These are phyloP conservation scores for Leuciscus idus DNA, from an alignment of 2,113 vertebrate genomes.

Conservation along the genomic window DNA sequence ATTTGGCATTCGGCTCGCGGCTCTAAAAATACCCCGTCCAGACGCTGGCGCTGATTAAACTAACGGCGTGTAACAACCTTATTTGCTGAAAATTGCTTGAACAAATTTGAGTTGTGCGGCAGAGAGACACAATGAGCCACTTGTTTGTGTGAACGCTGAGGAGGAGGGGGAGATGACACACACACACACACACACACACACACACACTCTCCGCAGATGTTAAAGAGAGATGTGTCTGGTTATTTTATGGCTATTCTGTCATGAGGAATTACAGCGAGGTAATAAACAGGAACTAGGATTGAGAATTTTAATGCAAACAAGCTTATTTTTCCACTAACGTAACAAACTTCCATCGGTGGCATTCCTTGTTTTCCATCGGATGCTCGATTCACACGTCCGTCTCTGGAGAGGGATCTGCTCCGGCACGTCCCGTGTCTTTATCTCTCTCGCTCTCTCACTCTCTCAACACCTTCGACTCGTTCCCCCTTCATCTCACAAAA, in stretches of 20 bases:
- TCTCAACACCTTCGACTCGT: slow-evolving; percentile 32
- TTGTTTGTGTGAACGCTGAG: slow-evolving; percentile 58
- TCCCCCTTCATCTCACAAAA: slow-evolving; percentile 24
- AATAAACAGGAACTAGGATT: slow-evolving; percentile 60
- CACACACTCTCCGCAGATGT: slow-evolving; percentile 3
- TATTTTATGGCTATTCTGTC: slow-evolving; percentile 49
- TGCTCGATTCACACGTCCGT: background rate
- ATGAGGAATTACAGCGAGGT: slow-evolving; percentile 68
- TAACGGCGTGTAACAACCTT: slow-evolving; percentile 63
- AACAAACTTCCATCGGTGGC: background rate
- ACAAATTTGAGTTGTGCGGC: slow-evolving; percentile 65
- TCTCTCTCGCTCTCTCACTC: background rate
- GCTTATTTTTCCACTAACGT: too few relatives aligned
- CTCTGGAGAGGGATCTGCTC: slow-evolving; percentile 20
- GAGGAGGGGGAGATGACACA: slow-evolving; percentile 33
- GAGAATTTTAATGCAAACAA: background rate
- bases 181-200: slow-evolving; percentile 14
- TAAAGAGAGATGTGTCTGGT: background rate
- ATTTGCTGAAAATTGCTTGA: slow-evolving; percentile 68
- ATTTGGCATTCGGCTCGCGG: background rate
- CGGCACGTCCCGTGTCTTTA: slow-evolving; percentile 17
- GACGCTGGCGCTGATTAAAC: slow-evolving; percentile 4
- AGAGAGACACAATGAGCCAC: slow-evolving; percentile 57
- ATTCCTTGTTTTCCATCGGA: background rate
- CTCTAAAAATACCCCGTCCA: background rate